These are phyloP conservation scores for Pterophyllum scalare DNA, from an alignment of 2,113 vertebrate genomes.

Conservation along the genomic window DNA sequence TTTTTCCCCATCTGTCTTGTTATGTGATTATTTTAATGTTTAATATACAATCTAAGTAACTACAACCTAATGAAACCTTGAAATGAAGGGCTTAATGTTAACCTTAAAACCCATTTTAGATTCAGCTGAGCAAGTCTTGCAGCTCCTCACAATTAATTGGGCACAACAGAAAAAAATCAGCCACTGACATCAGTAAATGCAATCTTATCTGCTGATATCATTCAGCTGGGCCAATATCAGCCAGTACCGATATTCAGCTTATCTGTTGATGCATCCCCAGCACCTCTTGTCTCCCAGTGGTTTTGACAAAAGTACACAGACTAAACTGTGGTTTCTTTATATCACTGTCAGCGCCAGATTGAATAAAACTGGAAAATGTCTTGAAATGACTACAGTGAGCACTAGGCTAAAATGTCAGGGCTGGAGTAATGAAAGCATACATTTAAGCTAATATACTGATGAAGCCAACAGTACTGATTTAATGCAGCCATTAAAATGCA, in stretches of 20 bases:
- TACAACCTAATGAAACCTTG: background rate
- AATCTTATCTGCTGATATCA: background rate
- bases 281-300: background rate
- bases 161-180: no score
- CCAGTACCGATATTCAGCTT: background rate
- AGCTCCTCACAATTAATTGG: no score
- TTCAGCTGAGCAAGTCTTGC: no score
- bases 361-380: background rate
- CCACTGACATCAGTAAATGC: background rate
- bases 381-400: background rate
- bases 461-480: background rate
- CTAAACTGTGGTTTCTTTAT: background rate
- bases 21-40: background rate
- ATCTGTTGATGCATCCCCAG: background rate
- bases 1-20: background rate
- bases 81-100: background rate
- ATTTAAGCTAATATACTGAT: background rate
- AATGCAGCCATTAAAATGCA: background rate
- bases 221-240: background rate
- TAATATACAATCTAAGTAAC: background rate
- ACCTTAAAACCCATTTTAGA: no score
- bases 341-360: background rate
- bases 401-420: slow-evolving; percentile 1
- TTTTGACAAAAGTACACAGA: background rate
- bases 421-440: background rate